Conservation (phyloP, 2,113 vertebrate genomes). For the Monopterus albus region DNA sequence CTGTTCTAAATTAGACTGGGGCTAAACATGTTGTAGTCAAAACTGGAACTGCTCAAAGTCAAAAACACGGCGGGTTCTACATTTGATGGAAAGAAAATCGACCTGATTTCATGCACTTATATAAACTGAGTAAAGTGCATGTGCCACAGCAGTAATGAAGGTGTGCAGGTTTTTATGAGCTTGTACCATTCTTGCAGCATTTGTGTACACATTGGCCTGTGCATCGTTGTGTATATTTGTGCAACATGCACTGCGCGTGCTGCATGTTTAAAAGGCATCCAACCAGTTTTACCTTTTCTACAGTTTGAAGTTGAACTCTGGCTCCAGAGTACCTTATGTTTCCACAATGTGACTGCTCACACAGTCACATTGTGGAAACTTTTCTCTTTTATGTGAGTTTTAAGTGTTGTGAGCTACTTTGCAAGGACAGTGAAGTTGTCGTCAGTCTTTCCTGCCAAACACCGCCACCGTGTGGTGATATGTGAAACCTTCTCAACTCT, state of each 20-base stretch:
- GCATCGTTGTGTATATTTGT: background rate
- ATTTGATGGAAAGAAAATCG: no score
- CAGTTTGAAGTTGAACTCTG: background rate
- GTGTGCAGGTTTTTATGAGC: background rate
- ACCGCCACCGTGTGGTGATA: slow-evolving; percentile 41
- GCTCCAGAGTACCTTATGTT: background rate
- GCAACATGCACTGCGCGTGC: background rate
- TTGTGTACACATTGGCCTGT: background rate
- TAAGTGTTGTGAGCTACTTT: no score
- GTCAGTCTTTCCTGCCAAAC: background rate
- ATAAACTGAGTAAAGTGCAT: no score
- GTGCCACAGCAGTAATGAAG: background rate
- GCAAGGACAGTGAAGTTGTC: no score
- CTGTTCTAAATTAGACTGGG: no score
- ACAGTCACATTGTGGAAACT: no score
- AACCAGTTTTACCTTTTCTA: background rate
- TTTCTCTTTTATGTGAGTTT: no score
- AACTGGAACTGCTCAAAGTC: background rate
- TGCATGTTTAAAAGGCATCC: background rate
- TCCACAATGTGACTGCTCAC: no score
- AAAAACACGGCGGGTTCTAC: no score
- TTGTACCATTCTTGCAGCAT: background rate
- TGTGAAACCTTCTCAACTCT: background rate
- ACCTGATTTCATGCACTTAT: no score
- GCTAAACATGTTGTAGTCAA: no score